Evolutionary conservation across 2,797 vertebrate genomes (phyloP).

Genomic region (Onychomys arenicola): DNA sequence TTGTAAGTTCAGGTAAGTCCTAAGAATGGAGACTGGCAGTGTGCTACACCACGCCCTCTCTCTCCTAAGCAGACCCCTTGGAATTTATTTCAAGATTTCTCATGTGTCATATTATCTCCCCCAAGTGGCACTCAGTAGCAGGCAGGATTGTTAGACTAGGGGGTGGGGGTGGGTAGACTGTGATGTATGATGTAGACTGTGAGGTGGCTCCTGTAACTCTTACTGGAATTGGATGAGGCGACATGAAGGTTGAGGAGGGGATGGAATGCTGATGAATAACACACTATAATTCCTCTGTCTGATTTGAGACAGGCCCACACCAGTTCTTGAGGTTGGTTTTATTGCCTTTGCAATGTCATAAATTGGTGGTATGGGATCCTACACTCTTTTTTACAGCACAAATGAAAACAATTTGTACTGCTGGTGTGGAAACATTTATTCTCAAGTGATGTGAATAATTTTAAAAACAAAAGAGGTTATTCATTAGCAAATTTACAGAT

Average conservation of each 20-base stretch:
- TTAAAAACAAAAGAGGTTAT: constrained; percentile 27
- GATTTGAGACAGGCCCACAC: not conserved
- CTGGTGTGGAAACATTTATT: not conserved
- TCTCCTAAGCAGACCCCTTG: constrained; percentile 17
- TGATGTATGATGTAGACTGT: not conserved
- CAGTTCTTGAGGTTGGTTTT: not conserved
- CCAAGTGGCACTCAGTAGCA: not conserved
- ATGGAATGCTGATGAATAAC: not conserved
- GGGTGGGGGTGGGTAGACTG: not conserved
- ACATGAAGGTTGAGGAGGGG: not conserved
- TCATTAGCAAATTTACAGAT: constrained; percentile 46
- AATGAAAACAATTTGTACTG: constrained; percentile 4
- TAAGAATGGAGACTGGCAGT: not conserved
- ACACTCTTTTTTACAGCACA: not conserved
- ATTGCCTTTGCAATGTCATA: constrained; percentile 23
- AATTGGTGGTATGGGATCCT: not conserved
- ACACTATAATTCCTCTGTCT: not conserved
- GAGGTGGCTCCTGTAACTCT: not conserved
- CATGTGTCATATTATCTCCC: constrained; percentile 39
- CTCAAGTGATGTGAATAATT: not conserved
- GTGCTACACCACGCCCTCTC: not conserved
- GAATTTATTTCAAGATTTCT: constrained; percentile 44
- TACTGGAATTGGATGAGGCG: not conserved
- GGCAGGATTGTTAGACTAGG: not conserved
- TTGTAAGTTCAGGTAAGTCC: not conserved